These are phyloP conservation scores for Palaemon carinicauda DNA, from an alignment of 1,140 invertebrate genomes.

Conservation along the genomic window DNA sequence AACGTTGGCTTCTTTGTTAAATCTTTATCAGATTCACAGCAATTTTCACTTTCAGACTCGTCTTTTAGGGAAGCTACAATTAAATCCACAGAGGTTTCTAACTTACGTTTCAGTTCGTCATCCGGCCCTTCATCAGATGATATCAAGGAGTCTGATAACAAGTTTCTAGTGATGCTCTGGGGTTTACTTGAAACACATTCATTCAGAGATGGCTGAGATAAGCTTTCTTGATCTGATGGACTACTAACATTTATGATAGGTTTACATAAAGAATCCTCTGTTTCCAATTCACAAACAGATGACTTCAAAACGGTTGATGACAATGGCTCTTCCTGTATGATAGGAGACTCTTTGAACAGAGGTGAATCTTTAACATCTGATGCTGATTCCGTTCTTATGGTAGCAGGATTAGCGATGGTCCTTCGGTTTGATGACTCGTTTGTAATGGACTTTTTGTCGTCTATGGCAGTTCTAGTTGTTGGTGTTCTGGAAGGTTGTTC, in stretches of 20 bases:
- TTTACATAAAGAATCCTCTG: no score
- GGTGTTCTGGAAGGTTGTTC: not conserved
- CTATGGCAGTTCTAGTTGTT: not conserved
- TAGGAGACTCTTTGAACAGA: no score
- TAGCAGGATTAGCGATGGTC: no score
- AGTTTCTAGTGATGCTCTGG: not conserved
- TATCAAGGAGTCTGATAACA: not conserved
- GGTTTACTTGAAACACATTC: not conserved
- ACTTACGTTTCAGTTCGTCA: not conserved
- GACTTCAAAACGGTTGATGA: no score
- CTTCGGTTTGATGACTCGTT: no score
- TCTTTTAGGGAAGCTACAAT: not conserved
- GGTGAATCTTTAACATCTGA: no score
- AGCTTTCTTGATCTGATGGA: not conserved
- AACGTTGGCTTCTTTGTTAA: not conserved
- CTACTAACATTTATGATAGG: no score
- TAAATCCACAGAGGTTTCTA: not conserved
- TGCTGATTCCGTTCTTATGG: no score
- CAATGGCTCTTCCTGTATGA: no score
- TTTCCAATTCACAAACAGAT: no score
- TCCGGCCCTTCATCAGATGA: not conserved
- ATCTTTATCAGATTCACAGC: not conserved
- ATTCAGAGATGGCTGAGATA: not conserved
- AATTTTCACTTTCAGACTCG: not conserved
- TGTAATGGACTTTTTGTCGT: no score